Evolutionary conservation across 2,797 vertebrate species (phyloP).

Genomic region (Odontamblyopus lacepedii): DNA sequence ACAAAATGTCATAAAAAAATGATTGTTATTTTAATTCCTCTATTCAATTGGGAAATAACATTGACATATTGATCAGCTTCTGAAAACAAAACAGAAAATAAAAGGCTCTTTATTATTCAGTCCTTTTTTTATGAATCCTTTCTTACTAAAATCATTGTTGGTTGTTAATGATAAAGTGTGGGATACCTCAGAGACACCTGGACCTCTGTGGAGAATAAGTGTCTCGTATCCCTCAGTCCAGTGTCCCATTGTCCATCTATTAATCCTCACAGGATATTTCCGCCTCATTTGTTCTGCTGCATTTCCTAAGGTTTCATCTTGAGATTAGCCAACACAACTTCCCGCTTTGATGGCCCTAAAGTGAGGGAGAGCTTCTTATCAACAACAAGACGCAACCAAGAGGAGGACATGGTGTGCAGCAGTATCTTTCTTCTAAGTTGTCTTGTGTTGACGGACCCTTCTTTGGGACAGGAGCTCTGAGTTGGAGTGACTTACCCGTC

Average conservation of each 20-base stretch:
- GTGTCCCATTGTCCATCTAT: constrained; percentile 42
- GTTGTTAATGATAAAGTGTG: constrained; percentile 15
- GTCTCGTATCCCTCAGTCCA: constrained; percentile 14
- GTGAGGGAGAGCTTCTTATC: constrained; percentile 26
- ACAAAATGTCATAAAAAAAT: too few species aligned
- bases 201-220: constrained; percentile 7
- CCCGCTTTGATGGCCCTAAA: constrained; percentile 25
- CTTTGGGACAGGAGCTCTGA: constrained; percentile 13
- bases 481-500: constrained; percentile 32
- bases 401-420: constrained; percentile 21
- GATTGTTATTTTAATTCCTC: too few species aligned
- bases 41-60: background rate
- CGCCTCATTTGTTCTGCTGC: constrained; percentile 24
- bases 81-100: background rate
- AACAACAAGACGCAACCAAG: constrained; percentile 27
- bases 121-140: background rate
- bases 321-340: constrained; percentile 22
- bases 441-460: constrained; percentile 41
- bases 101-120: background rate
- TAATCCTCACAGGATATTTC: constrained; percentile 36
- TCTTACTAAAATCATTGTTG: constrained; percentile 12
- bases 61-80: background rate
- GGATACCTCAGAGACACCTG: constrained; percentile 21
- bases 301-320: constrained; percentile 22
- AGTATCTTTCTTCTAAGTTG: constrained; percentile 9